Evolutionary conservation across 2,888 invertebrate genomes (phyloP), one percentile per base, ranked within the genome.

Genomic region (Synanthedon formicaeformis): DNA sequence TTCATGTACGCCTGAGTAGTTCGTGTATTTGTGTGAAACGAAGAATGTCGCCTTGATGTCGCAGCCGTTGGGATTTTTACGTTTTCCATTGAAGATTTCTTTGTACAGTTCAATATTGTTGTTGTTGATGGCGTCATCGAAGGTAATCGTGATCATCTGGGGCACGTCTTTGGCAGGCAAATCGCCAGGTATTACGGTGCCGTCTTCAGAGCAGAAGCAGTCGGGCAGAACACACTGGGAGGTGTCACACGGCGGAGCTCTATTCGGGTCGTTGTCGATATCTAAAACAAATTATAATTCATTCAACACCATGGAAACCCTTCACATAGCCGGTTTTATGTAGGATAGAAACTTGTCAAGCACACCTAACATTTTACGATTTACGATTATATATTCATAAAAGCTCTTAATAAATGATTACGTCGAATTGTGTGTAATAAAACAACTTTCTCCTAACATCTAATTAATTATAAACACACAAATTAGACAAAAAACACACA

Each of bases 71-170:
- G 96, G 96, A 73, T 97, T 97, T 80, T 94, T 95, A 59, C 96
- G 91, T 67, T 94, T 93, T 56, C 93, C 92, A 77, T 93, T 95
- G 86, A 97, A 96, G 59, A 97, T 96, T 70, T 96, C 96, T 77
- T 95, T 95, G 90, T 96, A 97, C 52, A 97, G 86, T 66, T 95
- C 96, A 73, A 96, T 96, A 83, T 97, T 97, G 86, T 97, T 96
- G 83, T 96, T 96, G 81, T 97, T 97, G 81, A 97, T 95, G 69
- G 96, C 96, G 69, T 96, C 96, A 73, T 97, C 96, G 75, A 97
- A 97, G 52, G 96, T 96, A 73, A 97, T 94, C 55, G 95, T 96
- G 71, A 97, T 93, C 96, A 96, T 96, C 88, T 96, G 96, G 4
- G 96, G 96, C 0, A 96, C 95, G 69, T 96, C 95, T 81, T 92